Conservation (phyloP, 2,797 vertebrate species). For the Craterocephalus amniculus region DNA sequence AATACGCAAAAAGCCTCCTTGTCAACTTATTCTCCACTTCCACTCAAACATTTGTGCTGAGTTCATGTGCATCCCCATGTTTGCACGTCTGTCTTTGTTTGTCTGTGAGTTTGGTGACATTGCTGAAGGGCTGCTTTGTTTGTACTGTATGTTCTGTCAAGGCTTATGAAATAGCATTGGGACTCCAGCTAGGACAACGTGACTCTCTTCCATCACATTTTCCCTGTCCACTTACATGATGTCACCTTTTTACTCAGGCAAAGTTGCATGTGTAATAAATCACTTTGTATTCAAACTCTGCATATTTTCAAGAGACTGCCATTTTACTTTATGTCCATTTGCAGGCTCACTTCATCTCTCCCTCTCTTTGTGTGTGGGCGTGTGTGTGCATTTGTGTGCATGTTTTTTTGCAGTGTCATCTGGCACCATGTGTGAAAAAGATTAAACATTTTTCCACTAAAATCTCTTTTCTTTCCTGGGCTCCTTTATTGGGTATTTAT, state of each 20-base stretch:
- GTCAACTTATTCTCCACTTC: constrained; percentile 21
- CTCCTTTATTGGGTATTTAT: constrained; percentile 55
- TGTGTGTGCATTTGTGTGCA: constrained; percentile 12
- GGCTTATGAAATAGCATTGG: constrained; percentile 44
- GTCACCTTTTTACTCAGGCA: constrained; percentile 30
- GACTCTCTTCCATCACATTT: constrained; percentile 10
- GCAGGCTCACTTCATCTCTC: neutral
- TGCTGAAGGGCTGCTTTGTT: constrained; percentile 47
- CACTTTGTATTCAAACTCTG: constrained; percentile 29
- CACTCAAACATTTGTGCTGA: constrained; percentile 27
- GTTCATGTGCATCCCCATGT: constrained; percentile 18
- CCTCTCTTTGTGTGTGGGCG: constrained; percentile 19
- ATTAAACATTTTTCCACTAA: constrained; percentile 61
- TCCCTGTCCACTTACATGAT: constrained; percentile 8
- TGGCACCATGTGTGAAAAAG: constrained; percentile 59
- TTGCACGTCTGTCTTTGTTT: constrained; percentile 33
- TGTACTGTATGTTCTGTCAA: constrained; percentile 35
- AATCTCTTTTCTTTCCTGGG: constrained; percentile 49
- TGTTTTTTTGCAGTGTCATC: constrained; percentile 40
- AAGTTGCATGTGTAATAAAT: constrained; percentile 38
- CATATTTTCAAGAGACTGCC: constrained; percentile 26
- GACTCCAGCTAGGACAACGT: constrained; percentile 13
- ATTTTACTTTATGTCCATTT: constrained; percentile 23
- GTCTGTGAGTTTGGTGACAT: constrained; percentile 27
- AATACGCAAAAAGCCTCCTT: constrained; percentile 32